Conservation (phyloP, 2,888 invertebrate species). For the Lasioglossum zephyrum region DNA sequence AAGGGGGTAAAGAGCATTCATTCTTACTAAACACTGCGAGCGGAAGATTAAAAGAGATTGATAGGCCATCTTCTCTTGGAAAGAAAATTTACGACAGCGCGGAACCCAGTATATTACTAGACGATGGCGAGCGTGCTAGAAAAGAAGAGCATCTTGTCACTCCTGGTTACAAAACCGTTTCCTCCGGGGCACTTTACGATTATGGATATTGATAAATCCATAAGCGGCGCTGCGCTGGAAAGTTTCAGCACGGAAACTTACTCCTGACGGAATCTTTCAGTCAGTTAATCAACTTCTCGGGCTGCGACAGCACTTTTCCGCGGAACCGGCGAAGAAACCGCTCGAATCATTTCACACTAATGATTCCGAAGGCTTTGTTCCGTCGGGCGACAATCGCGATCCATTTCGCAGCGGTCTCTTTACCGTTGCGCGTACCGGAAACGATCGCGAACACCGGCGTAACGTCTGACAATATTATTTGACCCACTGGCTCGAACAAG, state of each 20-base stretch:
- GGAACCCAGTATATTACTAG: neutral
- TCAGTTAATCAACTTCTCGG: neutral
- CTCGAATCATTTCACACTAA: neutral
- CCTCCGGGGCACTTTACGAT: neutral
- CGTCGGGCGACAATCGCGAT: neutral
- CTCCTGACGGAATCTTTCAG: neutral
- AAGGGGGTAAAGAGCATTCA: neutral
- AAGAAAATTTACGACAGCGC: neutral
- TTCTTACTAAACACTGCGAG: too few relatives aligned
- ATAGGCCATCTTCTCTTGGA: neutral
- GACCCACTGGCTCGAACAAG: neutral
- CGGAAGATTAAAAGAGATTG: neutral
- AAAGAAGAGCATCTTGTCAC: neutral
- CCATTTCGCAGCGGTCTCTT: neutral
- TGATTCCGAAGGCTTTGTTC: neutral
- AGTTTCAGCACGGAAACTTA: neutral
- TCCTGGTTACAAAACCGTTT: neutral
- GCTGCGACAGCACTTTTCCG: neutral
- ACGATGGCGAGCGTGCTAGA: neutral
- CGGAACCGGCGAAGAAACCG: neutral
- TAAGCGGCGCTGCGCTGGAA: neutral
- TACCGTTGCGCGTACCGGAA: neutral
- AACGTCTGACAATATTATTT: neutral
- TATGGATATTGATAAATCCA: conserved; percentile 11
- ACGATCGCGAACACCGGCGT: neutral